These are phyloP conservation scores for Malacoraja senta DNA, from an alignment of 2,797 vertebrate genomes.

Conservation along the genomic window DNA sequence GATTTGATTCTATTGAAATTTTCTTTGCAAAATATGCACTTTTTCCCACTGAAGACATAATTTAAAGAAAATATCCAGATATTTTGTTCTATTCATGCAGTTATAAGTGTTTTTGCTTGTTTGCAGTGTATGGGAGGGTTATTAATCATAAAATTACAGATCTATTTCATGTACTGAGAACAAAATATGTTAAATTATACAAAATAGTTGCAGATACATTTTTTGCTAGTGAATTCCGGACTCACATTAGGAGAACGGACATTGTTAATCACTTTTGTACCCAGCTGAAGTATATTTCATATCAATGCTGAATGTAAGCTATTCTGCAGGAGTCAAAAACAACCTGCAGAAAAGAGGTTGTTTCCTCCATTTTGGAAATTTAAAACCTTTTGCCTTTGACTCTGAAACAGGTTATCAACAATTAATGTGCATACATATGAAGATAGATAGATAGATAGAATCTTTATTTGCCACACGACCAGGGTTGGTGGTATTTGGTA, in stretches of 20 bases:
- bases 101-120: not conserved
- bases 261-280: not conserved
- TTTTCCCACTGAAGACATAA: not conserved
- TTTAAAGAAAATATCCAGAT: not conserved
- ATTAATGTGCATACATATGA: not conserved
- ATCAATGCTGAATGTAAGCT: not conserved
- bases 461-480: no score
- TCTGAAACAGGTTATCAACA: not conserved
- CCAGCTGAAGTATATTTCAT: not conserved
- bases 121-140: not conserved
- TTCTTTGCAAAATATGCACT: not conserved
- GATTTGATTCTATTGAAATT: not conserved
- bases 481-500: no score
- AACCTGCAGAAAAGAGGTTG: not conserved
- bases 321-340: not conserved
- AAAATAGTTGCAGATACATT: not conserved
- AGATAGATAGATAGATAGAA: no score
- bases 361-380: not conserved
- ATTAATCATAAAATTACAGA: not conserved
- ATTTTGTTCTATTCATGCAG: not conserved
- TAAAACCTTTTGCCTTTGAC: not conserved
- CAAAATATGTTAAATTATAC: not conserved
- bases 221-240: not conserved
- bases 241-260: not conserved
- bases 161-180: slow-evolving; percentile 14